phyloP scores from a whole-genome alignment of 2,888 invertebrate species.

The Polydrusus tereticollis region DNA sequence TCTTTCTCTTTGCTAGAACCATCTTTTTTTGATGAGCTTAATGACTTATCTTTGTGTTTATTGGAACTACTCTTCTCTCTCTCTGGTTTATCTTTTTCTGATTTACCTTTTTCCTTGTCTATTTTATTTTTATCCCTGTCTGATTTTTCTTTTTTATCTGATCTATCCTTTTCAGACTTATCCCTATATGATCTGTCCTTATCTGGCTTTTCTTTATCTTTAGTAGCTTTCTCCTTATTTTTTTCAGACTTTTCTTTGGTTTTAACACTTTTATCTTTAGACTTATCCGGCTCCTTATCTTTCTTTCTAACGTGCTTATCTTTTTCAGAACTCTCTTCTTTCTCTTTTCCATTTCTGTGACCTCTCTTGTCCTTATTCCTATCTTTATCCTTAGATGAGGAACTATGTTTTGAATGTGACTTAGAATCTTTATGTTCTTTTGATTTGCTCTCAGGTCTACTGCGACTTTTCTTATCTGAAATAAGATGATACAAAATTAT shows the following conservation, averaged over 20 bases:
- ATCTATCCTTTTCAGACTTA: constrained; percentile 11
- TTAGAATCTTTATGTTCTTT: constrained; percentile 65
- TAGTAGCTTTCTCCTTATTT: constrained; percentile 34
- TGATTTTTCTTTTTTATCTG: too few species aligned
- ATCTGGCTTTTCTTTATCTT: too few species aligned
- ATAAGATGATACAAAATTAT: background rate
- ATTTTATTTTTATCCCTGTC: constrained; percentile 11
- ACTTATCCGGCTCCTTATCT: constrained; percentile 52
- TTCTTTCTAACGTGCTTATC: constrained; percentile 32
- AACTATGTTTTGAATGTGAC: constrained; percentile 49
- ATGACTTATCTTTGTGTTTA: constrained; percentile 52
- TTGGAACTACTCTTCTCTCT: background rate
- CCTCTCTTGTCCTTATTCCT: constrained; percentile 61
- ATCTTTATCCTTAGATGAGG: constrained; percentile 61
- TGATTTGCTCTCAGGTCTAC: constrained; percentile 53
- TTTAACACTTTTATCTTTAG: constrained; percentile 49
- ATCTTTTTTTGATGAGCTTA: constrained; percentile 1
- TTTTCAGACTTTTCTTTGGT: constrained; percentile 44
- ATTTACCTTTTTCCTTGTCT: constrained; percentile 43
- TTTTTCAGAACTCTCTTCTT: constrained; percentile 27
- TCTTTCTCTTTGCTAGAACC: constrained; percentile 37
- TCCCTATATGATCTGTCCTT: constrained; percentile 63
- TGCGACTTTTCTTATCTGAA: constrained; percentile 46
- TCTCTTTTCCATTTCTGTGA: constrained; percentile 32
- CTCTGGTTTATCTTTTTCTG: constrained; percentile 9